Conservation (phyloP, 2,113 vertebrate species). For the Zosterops borbonicus region DNA sequence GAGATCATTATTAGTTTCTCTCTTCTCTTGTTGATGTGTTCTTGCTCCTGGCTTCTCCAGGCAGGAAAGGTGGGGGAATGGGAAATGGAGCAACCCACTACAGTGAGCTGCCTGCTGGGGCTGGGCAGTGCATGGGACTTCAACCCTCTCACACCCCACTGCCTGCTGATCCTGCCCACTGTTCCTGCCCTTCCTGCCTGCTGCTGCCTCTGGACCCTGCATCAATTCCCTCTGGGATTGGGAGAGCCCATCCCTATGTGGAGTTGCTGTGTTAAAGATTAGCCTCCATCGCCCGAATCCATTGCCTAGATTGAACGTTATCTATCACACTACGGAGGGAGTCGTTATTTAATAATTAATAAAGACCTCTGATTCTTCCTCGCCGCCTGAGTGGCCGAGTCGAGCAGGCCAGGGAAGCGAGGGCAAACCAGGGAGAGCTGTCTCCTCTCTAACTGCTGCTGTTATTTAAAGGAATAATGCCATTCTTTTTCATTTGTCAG, state of each 20-base stretch:
- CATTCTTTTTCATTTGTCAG: conserved; percentile 79
- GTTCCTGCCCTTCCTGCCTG: not conserved
- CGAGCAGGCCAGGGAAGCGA: conserved; percentile 34
- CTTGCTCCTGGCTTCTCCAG: conserved; percentile 32
- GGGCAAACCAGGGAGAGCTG: conserved; percentile 62
- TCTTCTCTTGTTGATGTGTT: conserved; percentile 58
- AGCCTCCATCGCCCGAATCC: conserved; percentile 46
- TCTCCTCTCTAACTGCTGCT: conserved; percentile 70
- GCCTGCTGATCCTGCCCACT: not conserved
- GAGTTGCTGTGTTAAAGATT: conserved; percentile 34
- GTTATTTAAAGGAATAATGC: conserved; percentile 77
- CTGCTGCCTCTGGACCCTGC: not conserved
- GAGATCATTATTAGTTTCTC: conserved; percentile 65
- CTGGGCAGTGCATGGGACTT: accelerated
- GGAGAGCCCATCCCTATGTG: not conserved
- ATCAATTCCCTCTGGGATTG: accelerated
- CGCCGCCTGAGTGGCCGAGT: conserved; percentile 22
- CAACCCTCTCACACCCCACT: accelerated
- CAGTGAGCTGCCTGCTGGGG: accelerated
- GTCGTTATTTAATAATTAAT: conserved; percentile 85
- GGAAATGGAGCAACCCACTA: not conserved
- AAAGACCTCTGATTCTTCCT: conserved; percentile 73
- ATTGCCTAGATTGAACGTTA: conserved; percentile 61
- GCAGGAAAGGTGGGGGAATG: not conserved
- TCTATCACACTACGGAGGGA: conserved; percentile 69